These are phyloP conservation scores for Percopsis omiscomaycus DNA, from an alignment of 2,797 vertebrate genomes.

Conservation along the genomic window DNA sequence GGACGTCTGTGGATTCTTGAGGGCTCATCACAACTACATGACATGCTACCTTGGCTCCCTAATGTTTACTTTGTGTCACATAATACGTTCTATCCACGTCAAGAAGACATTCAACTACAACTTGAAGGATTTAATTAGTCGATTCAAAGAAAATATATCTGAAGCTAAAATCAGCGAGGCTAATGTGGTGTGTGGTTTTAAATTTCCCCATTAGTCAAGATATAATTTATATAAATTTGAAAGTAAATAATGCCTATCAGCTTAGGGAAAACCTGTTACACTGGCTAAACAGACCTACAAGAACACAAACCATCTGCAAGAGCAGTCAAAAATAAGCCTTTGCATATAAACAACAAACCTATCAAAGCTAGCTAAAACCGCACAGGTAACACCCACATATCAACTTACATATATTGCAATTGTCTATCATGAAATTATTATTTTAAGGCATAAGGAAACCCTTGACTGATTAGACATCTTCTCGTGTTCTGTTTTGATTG, in stretches of 20 bases:
- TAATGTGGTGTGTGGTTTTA: too few species aligned
- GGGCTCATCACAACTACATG: constrained; percentile 2
- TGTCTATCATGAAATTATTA: too few species aligned
- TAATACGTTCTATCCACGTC: constrained; percentile 26
- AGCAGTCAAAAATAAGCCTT: constrained; percentile 32
- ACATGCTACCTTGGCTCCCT: constrained; percentile 36
- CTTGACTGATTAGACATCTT: too few species aligned
- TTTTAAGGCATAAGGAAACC: too few species aligned
- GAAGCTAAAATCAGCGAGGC: too few species aligned
- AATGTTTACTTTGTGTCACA: constrained; percentile 28
- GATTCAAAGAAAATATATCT: not conserved
- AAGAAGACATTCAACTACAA: constrained; percentile 15
- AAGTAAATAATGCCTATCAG: not conserved
- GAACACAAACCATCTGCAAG: constrained; percentile 31
- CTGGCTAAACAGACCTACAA: constrained; percentile 18
- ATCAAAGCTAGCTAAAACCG: not conserved
- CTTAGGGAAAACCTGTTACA: not conserved
- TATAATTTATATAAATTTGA: too few species aligned
- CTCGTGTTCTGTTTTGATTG: too few species aligned
- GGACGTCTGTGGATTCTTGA: constrained; percentile 34
- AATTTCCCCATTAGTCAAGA: too few species aligned
- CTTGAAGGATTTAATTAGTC: not conserved
- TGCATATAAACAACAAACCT: too few species aligned
- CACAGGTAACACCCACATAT: not conserved
- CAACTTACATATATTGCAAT: too few species aligned